phyloP scores from a whole-genome alignment of 2,888 invertebrate genomes.

The Cosmia trapezina region DNA sequence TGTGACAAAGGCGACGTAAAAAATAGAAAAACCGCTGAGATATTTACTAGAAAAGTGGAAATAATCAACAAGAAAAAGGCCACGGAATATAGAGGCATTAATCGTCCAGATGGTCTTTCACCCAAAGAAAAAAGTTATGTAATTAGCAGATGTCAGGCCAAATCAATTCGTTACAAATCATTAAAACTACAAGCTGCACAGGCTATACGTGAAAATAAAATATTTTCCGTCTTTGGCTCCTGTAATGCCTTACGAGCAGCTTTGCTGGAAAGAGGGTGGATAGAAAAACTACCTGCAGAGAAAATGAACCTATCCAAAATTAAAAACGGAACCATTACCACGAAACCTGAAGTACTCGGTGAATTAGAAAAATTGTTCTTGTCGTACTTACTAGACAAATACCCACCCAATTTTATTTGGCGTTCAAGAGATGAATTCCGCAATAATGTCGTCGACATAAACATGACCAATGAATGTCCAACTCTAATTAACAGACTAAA shows the following conservation, averaged over 20 bases:
- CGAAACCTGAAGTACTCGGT: conserved; percentile 72
- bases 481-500: conserved; percentile 82
- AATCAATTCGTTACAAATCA: conserved; percentile 73
- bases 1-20: conserved; percentile 62
- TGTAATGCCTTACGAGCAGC: conserved; percentile 90
- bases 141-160: conserved; percentile 79
- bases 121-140: conserved; percentile 82
- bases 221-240: conserved; percentile 89
- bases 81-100: conserved; percentile 57
- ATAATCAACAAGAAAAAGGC: conserved; percentile 26
- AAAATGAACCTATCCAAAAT: conserved; percentile 83
- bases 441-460: conserved; percentile 73
- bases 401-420: conserved; percentile 84
- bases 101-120: conserved; percentile 73
- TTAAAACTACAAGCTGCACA: conserved; percentile 84
- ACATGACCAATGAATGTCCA: conserved; percentile 73
- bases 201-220: conserved; percentile 88
- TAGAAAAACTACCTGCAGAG: conserved; percentile 91
- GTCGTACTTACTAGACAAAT: conserved; percentile 83
- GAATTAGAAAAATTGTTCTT: conserved; percentile 84
- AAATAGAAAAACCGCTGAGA: conserved; percentile 70
- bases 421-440: conserved; percentile 72
- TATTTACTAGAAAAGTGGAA: conserved; percentile 61
- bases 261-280: conserved; percentile 92
- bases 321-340: conserved; percentile 71